Conservation (phyloP, 2,113 vertebrate species). For the Cynopterus brachyotis region DNA sequence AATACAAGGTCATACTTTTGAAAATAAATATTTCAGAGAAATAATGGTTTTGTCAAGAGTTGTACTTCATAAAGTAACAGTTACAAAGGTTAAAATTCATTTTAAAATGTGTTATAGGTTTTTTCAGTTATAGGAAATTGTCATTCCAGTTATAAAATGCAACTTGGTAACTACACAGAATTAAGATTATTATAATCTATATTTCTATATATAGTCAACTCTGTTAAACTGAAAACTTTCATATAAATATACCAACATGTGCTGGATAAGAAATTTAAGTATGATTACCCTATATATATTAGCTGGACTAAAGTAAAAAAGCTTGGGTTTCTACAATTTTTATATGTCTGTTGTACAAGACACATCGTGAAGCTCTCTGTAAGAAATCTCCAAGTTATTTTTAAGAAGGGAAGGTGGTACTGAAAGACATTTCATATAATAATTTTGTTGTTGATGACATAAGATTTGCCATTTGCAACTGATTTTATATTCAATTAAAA, state of each 20-base stretch:
- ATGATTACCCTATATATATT: constrained; percentile 68
- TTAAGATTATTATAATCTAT: constrained; percentile 10
- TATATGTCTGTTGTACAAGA: neutral
- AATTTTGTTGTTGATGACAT: constrained; percentile 81
- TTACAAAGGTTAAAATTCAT: constrained; percentile 32
- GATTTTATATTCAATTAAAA: constrained; percentile 82
- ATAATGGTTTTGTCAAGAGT: constrained; percentile 40
- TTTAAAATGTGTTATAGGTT: constrained; percentile 3
- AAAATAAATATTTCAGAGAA: neutral
- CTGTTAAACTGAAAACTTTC: constrained; percentile 17
- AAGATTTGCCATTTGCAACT: constrained; percentile 81
- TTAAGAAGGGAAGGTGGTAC: constrained; percentile 71
- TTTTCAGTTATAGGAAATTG: constrained; percentile 4
- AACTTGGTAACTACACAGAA: constrained; percentile 20
- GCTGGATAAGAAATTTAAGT: constrained; percentile 60
- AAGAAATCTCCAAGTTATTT: constrained; percentile 66
- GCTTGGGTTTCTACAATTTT: constrained; percentile 60
- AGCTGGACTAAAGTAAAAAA: constrained; percentile 73
- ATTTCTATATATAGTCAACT: constrained; percentile 12
- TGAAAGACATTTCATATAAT: constrained; percentile 79
- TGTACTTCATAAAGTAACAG: neutral
- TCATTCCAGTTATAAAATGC: constrained; percentile 1
- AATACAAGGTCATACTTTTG: constrained; percentile 52
- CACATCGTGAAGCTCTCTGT: constrained; percentile 51
- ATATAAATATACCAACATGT: neutral